Percentiles rank a stretch among this genome's conserved stretches.
Evolutionary conservation across 2,113 vertebrate genomes (phyloP).

Genomic region (Perca schrenkii): DNA sequence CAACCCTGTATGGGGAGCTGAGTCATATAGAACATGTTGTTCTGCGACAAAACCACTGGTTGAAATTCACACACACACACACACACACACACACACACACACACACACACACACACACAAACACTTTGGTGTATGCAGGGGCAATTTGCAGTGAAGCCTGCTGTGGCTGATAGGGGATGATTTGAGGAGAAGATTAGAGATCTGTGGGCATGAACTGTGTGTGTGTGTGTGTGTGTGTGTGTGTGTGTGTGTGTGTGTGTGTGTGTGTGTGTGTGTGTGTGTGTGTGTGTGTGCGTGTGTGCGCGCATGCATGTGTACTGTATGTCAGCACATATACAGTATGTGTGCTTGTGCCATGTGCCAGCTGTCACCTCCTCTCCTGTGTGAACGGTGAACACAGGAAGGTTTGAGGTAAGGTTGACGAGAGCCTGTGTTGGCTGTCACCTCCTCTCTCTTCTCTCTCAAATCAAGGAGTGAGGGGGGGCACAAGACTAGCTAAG

Average conservation of each 20-base stretch:
- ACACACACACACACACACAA: constrained; percentile 6
- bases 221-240: background rate
- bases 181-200: constrained; percentile 74
- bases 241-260: background rate
- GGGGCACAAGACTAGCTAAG: background rate
- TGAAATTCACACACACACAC: constrained; percentile 3
- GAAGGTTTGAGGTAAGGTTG: constrained; percentile 68
- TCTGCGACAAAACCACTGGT: constrained; percentile 45
- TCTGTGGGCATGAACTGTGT: constrained; percentile 39
- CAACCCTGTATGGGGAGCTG: constrained; percentile 2
- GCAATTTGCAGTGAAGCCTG: constrained; percentile 76
- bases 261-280: background rate
- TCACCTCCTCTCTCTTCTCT: constrained; percentile 72
- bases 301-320: background rate
- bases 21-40: constrained; percentile 35
- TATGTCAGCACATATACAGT: background rate
- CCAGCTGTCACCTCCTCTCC: constrained; percentile 68
- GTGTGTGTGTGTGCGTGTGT: background rate
- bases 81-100: constrained; percentile 6
- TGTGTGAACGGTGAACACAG: constrained; percentile 65
- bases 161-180: constrained; percentile 74
- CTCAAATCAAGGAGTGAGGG: constrained; percentile 54
- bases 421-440: constrained; percentile 69
- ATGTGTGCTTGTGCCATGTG: constrained; percentile 44
- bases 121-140: background rate